A percentile compares a stretch with the other conserved stretches of the same genome.
These are phyloP conservation scores for Cylloceria caligata DNA, from an alignment of 2,888 invertebrate species.

Conservation along the genomic window DNA sequence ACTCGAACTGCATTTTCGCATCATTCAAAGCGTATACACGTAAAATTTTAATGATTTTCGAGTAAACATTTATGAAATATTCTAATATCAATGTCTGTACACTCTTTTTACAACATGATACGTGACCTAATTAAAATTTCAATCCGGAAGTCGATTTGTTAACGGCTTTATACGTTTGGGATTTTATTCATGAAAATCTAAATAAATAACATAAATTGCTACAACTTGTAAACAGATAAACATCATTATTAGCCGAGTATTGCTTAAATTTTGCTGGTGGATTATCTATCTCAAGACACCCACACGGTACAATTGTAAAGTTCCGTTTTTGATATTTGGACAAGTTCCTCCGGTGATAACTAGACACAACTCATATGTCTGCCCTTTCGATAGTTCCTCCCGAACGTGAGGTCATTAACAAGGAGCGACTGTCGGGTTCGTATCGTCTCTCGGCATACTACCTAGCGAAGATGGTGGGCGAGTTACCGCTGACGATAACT, in stretches of 20 bases:
- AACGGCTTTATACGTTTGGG: too few species aligned
- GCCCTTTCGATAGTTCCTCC: conserved; percentile 88
- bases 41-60: neutral
- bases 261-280: neutral
- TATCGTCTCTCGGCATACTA: conserved; percentile 93
- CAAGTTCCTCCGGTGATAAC: conserved; percentile 2
- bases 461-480: conserved; percentile 93
- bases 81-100: too few species aligned
- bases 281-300: neutral
- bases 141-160: too few species aligned
- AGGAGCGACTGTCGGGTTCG: conserved; percentile 91
- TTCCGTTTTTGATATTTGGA: neutral
- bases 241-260: conserved; percentile 10
- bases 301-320: neutral
- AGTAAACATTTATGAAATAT: neutral
- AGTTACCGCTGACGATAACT: conserved; percentile 90
- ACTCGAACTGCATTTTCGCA: neutral
- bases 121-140: too few species aligned
- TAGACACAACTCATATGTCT: neutral
- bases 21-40: neutral
- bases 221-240: neutral
- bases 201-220: too few species aligned
- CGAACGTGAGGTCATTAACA: conserved; percentile 92
- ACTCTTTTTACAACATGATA: too few species aligned
- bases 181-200: too few species aligned